A percentile compares a stretch with the other conserved stretches of the same genome.
Evolutionary conservation across 1,140 invertebrate species (phyloP).

Genomic region (Amphibalanus amphitrite): DNA sequence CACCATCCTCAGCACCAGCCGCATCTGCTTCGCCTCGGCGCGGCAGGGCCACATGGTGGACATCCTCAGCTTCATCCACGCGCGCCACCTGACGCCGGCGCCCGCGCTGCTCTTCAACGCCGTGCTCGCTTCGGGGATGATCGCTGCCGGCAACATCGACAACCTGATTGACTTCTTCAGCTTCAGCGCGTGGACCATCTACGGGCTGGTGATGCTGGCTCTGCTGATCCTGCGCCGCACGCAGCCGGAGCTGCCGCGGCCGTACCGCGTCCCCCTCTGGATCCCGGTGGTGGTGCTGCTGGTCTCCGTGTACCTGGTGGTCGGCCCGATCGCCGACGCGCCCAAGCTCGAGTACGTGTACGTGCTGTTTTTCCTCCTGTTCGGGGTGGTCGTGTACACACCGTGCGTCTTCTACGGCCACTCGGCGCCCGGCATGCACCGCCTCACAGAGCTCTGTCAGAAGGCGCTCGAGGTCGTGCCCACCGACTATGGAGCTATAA

Average conservation of each 20-base stretch:
- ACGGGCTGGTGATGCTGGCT: slow-evolving; percentile 72
- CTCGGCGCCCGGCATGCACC: neutral
- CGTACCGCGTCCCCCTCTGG: slow-evolving; percentile 42
- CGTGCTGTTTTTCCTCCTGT: neutral
- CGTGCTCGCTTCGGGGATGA: slow-evolving; percentile 43
- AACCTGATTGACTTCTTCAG: slow-evolving; percentile 88
- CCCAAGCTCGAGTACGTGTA: slow-evolving; percentile 28
- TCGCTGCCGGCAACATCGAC: slow-evolving; percentile 70
- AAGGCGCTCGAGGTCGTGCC: too few relatives aligned
- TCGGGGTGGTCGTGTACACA: neutral
- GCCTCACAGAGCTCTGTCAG: neutral
- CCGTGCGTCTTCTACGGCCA: neutral
- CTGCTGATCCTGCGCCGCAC: slow-evolving; percentile 73
- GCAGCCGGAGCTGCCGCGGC: slow-evolving; percentile 47
- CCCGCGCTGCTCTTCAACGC: slow-evolving; percentile 64
- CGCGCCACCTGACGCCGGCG: slow-evolving; percentile 54
- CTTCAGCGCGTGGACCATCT: slow-evolving; percentile 88
- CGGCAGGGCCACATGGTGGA: slow-evolving; percentile 65
- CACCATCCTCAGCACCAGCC: slow-evolving; percentile 42
- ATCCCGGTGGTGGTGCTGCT: slow-evolving; percentile 53
- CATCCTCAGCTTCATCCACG: slow-evolving; percentile 65
- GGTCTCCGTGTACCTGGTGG: slow-evolving; percentile 49
- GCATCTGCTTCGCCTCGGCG: slow-evolving; percentile 69
- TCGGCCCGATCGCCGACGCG: slow-evolving; percentile 53
- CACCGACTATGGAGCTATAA: too few relatives aligned